A percentile compares a stretch with the other conserved stretches of the same genome.
Conservation (phyloP, 2,113 vertebrate genomes). For the Macroglossus sobrinus region DNA sequence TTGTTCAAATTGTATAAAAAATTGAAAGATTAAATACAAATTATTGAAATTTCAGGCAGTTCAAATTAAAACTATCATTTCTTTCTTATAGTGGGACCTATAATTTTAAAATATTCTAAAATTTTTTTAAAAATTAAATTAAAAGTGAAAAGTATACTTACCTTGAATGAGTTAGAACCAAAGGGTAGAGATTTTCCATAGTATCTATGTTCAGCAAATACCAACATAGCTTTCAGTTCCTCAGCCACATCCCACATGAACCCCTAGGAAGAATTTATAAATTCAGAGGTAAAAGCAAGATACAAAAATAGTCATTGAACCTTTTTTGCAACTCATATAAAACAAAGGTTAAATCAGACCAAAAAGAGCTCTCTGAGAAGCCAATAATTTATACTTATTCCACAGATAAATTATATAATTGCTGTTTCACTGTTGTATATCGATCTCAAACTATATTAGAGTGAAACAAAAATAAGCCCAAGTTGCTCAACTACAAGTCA, state of each 20-base stretch:
- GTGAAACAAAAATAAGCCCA: slow-evolving; percentile 23
- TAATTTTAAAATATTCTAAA: slow-evolving; percentile 27
- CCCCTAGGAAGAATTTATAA: slow-evolving; percentile 82
- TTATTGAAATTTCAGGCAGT: neutral
- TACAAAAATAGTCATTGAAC: neutral
- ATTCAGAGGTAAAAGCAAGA: slow-evolving; percentile 8
- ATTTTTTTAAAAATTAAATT: neutral
- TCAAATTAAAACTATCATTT: slow-evolving; percentile 24
- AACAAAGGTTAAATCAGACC: neutral
- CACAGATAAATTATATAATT: neutral
- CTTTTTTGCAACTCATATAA: neutral
- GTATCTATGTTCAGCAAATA: slow-evolving; percentile 98
- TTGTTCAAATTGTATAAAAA: neutral
- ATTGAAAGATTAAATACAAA: neutral
- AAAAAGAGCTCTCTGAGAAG: slow-evolving; percentile 17
- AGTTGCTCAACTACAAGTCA: neutral
- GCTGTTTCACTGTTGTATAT: neutral
- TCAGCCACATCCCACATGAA: slow-evolving; percentile 97
- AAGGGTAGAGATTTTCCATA: slow-evolving; percentile 97
- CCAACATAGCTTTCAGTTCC: slow-evolving; percentile 92
- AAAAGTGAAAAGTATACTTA: slow-evolving; percentile 75
- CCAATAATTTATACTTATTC: neutral
- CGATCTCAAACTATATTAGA: neutral
- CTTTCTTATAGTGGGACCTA: neutral
- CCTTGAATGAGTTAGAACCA: slow-evolving; percentile 89